Percentiles rank a stretch among this genome's conserved stretches.
Conservation (phyloP, 2,888 invertebrate species). For the Lochmaea crataegi region DNA sequence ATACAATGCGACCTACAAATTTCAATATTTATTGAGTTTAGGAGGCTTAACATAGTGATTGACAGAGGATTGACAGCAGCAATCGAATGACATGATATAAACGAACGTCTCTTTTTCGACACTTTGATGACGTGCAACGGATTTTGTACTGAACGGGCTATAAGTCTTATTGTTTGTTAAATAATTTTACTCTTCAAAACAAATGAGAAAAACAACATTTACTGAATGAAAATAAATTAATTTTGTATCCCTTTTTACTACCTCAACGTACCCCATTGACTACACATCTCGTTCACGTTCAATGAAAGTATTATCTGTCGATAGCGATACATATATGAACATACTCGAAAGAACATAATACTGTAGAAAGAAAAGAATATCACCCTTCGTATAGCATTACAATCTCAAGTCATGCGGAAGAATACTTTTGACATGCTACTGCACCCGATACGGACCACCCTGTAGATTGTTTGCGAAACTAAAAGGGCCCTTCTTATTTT, state of each 20-base stretch:
- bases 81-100: no score
- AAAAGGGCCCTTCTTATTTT: constrained; percentile 1
- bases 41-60: no score
- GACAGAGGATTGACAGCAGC: no score
- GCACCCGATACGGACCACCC: constrained; percentile 54
- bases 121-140: no score
- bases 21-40: no score
- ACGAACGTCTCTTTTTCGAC: no score
- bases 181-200: no score
- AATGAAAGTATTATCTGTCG: constrained; percentile 34
- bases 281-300: constrained; percentile 35
- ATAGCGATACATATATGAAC: constrained; percentile 40
- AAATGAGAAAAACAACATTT: no score
- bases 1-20: no score
- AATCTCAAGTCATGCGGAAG: constrained; percentile 46
- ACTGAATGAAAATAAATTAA: neutral
- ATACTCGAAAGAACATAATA: constrained; percentile 39
- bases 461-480: constrained; percentile 30
- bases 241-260: neutral
- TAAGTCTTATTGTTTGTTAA: no score
- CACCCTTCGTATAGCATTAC: constrained; percentile 50
- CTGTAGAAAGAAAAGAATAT: constrained; percentile 39
- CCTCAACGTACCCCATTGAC: neutral
- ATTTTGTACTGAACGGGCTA: no score
- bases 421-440: constrained; percentile 50